Evolutionary conservation across 2,888 invertebrate species (phyloP), one percentile per base, ranked within the genome.

Genomic region (Leucozona laternaria): DNA sequence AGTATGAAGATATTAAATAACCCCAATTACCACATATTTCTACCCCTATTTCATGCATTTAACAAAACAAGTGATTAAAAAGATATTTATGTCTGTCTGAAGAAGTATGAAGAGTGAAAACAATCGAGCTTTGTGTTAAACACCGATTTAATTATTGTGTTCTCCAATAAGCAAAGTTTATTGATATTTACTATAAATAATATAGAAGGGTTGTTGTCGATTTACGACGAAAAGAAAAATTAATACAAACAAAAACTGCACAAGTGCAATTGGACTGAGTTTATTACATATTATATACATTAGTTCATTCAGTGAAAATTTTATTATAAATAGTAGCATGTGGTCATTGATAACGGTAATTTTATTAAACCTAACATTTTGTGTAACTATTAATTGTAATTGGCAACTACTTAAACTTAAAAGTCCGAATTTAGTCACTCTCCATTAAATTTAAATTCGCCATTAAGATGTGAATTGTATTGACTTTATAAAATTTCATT

Each of bases 91-190:
- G 22, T 58, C 17, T 40, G 7, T 37, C 13, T 40, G 15, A 2
- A 58, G 37, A 15, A 8, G 58, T 13, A 10, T 31, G 31, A 60
- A 37, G 22, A 60, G 37, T 60, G 2, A 60, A 60, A 34, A 6
- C 25, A 20, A 37, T 60, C 22, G 15, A 34, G 13, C 11, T 58
- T 34, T 53, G 58, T 3, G 31, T 58, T 20, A 34, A 60, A 60
- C 60, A 60, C 22, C 60, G 22, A 60, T 40, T 58, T 37, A 58
- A 37, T 58, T 37, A 37, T 17, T 50, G 22, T 50, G 11, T 57
- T n/a, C 15, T 53, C 25, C 15, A 55, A 17, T 31, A 7, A n/a
- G n/a, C 0, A 11, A 57, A 8, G 34, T 34, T 58, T 58, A 58
- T 37, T 22, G 22, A 40, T 60, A 15, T 37, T 58, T 37, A 60